Evolutionary conservation across 2,113 vertebrate species (phyloP).

Genomic region (Motacilla alba): DNA sequence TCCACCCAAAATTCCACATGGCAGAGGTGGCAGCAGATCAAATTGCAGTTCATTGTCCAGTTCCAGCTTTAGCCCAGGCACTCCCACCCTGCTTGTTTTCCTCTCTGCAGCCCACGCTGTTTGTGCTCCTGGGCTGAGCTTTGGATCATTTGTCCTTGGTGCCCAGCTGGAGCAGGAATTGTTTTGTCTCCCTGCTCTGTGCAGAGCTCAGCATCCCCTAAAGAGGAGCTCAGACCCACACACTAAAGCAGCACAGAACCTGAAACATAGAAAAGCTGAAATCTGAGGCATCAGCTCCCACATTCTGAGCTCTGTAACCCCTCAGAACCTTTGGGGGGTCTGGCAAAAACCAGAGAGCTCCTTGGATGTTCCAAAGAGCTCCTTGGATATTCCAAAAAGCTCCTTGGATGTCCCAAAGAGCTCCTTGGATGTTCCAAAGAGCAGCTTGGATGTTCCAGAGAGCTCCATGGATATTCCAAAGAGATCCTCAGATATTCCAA

Average conservation of each 20-base stretch:
- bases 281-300: background rate
- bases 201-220: rapidly evolving
- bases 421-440: too few species aligned
- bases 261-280: background rate
- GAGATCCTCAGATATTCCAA: too few species aligned
- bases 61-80: background rate
- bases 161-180: background rate
- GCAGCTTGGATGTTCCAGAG: too few species aligned
- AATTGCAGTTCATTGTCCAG: background rate
- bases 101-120: background rate
- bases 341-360: background rate
- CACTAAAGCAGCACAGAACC: background rate
- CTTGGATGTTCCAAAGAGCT: too few species aligned
- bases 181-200: background rate
- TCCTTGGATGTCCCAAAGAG: too few species aligned
- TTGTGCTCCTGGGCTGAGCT: background rate
- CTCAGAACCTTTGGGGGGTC: background rate
- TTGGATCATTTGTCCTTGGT: background rate
- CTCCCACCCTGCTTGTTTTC: background rate
- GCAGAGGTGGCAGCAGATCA: background rate
- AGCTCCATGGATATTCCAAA: too few species aligned
- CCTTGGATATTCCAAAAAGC: too few species aligned
- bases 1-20: background rate
- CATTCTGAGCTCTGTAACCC: background rate
- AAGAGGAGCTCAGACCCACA: rapidly evolving